Base-by-base conservation (phyloP, 2,888 invertebrate genomes). In the Dryocosmus kuriphilus region DNA sequence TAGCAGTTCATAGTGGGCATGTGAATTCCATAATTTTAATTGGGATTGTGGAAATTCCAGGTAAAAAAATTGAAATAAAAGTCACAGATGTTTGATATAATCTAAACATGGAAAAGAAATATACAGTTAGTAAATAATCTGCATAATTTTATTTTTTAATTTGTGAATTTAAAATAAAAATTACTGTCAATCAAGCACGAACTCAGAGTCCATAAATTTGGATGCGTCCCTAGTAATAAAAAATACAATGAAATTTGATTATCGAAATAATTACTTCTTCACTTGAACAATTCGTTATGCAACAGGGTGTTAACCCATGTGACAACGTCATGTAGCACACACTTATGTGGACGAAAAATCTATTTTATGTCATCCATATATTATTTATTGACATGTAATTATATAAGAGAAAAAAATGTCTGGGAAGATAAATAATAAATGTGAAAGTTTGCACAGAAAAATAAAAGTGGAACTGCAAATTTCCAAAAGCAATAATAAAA, bases 311-410 rank as follows among this genome's bases (percentile, higher is more conserved):
- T 27, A 61, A 61, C 30, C 30, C n/a, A n/a, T 30, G 11, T 71
- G 67, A 63, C 16, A n/a, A 71, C 16, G 19, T 71, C 19, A n/a
- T 63, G 24, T 63, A 35, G 32, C 30, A 51, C 30, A 51, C n/a
- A 51, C 3, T 51, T n/a, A 65, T 41, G 24, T 24, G 24, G 65
- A 51, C 19, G n/a, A 14, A 51, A 11, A 71, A 71, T 71, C 3
- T 32, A 67, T 71, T 71, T 71, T 51, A 51, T 27, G 51, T 51
- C 2, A 57, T 51, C 30, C n/a, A 30, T 32, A 51, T 19, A 51
- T 71, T 24, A 71, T 71, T 71, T 71, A n/a, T 51, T 51, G 46
- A 51, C 30, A 71, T 30, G 27, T 19, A 51, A 71, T 71, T 71
- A 71, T 32, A 71, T 71, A 71, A 71, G 30, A 30, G 51, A n/a